phyloP scores from a whole-genome alignment of 2,888 invertebrate genomes.

The Rambutsinella grinnellia region DNA sequence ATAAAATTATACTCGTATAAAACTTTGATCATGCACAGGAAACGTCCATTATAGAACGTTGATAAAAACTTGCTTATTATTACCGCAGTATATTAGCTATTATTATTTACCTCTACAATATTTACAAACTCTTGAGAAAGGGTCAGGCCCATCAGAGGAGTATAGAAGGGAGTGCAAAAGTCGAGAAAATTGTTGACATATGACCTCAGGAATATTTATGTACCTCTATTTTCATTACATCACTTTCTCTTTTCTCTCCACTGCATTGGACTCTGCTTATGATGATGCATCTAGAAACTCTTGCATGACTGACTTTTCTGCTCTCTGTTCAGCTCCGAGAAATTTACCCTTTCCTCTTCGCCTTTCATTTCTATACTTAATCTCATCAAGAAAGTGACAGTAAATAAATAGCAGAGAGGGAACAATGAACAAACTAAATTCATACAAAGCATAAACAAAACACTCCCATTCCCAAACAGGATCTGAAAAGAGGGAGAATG shows the following conservation, averaged over 20 bases:
- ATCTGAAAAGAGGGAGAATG: constrained; percentile 10
- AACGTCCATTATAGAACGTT: neutral
- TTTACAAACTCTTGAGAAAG: neutral
- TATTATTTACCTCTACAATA: neutral
- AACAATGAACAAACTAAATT: constrained; percentile 44
- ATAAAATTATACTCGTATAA: neutral
- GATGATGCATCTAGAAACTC: neutral
- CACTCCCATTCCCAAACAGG: neutral
- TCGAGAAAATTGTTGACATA: constrained; percentile 23
- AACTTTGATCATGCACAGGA: neutral
- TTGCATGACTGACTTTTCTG: neutral
- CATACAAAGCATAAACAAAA: neutral
- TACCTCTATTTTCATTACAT: constrained; percentile 2
- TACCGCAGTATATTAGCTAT: constrained; percentile 1
- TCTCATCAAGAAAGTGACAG: constrained; percentile 54
- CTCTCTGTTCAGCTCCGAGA: neutral
- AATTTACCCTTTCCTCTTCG: neutral
- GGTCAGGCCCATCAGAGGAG: neutral
- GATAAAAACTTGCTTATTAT: neutral
- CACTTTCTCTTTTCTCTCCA: neutral
- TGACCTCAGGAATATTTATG: constrained; percentile 42
- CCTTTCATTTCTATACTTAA: constrained; percentile 12
- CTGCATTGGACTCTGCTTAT: neutral
- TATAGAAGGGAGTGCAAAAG: neutral
- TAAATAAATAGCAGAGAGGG: constrained; percentile 54